Base-by-base conservation (phyloP, 2,797 vertebrate species). In the Pseudochirops cupreus region DNA sequence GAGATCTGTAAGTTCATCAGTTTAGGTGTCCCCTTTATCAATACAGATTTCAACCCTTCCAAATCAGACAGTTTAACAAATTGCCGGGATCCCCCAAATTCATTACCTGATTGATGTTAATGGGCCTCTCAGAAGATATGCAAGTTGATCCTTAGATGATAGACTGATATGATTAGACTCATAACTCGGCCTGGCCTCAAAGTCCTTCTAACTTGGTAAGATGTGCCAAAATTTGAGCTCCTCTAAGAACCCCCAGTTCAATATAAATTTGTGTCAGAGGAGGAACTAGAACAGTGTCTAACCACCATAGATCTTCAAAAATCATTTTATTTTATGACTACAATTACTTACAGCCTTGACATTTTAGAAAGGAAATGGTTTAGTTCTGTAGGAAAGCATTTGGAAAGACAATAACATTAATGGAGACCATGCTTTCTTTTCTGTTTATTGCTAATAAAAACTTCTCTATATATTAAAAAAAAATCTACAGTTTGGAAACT, bases 321-420 rank as follows among this genome's bases (percentile, higher is more conserved):
- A 5, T 57, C 26, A 94, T 58, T 91, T 58, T 7, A 91, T 95
- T 53, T 50, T 82, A 53, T 89, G 56, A n/a, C 50, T 93, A 31
- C 67, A 31, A 16, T 94, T 7, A 46, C 90, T 92, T 93, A 24
- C 52, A 4, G 54, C 62, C 55, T 54, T 96, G 94, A 93, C 62
- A 67, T 94, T 91, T 96, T 92, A 96, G 56, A 95, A 95, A 50
- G 57, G 3, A 74, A 58, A 62, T 55, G 29, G 26, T 50, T 92
- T 92, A 74, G 59, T 74, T 58, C 26, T 92, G 5, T 91, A 91
- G 52, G 90, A 62, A 56, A 87, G 21, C 54, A 59, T 52, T 54
- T 87, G 55, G 13, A 95, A 29, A 90, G 58, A 92, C 62, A 94
- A 28, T 53, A 91, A 95, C 54, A 55, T 13, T 31, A 82, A 46